These are phyloP conservation scores for Xenentodon cancila DNA, from an alignment of 2,797 vertebrate genomes.

Conservation along the genomic window DNA sequence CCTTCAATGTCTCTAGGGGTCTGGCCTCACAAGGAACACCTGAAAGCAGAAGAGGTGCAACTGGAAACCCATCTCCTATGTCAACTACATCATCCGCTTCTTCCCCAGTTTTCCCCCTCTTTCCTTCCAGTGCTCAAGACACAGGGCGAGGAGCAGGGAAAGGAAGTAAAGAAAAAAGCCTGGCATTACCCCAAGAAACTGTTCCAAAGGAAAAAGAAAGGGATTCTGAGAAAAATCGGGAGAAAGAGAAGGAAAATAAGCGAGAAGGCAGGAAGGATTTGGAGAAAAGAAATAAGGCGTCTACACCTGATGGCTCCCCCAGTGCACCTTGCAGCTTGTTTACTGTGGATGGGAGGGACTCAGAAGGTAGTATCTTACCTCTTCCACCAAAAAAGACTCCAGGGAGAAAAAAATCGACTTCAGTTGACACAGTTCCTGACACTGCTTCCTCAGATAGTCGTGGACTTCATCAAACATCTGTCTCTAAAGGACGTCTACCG, in stretches of 20 bases:
- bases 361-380: slow-evolving; percentile 81
- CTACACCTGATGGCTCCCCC: slow-evolving; percentile 85
- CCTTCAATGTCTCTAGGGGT: slow-evolving; percentile 88
- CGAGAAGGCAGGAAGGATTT: slow-evolving; percentile 85
- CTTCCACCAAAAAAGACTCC: slow-evolving; percentile 88
- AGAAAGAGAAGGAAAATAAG: slow-evolving; percentile 96
- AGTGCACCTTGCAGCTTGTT: slow-evolving; percentile 84
- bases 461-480: slow-evolving; percentile 64
- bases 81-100: slow-evolving; percentile 81
- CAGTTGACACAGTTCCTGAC: slow-evolving; percentile 80
- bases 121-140: slow-evolving; percentile 86
- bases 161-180: slow-evolving; percentile 84
- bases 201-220: slow-evolving; percentile 87
- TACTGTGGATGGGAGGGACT: slow-evolving; percentile 85
- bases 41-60: slow-evolving; percentile 82
- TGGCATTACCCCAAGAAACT: slow-evolving; percentile 85
- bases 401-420: slow-evolving; percentile 87
- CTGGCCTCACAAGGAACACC: slow-evolving; percentile 84
- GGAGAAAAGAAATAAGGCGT: slow-evolving; percentile 89
- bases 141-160: slow-evolving; percentile 75
- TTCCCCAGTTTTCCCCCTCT: slow-evolving; percentile 91
- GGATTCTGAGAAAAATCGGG: slow-evolving; percentile 89
- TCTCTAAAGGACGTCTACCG: slow-evolving; percentile 83
- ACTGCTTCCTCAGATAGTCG: slow-evolving; percentile 78
- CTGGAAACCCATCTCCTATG: slow-evolving; percentile 85